Conservation (phyloP, 2,888 invertebrate species). For the Sarcophaga carnaria region DNA sequence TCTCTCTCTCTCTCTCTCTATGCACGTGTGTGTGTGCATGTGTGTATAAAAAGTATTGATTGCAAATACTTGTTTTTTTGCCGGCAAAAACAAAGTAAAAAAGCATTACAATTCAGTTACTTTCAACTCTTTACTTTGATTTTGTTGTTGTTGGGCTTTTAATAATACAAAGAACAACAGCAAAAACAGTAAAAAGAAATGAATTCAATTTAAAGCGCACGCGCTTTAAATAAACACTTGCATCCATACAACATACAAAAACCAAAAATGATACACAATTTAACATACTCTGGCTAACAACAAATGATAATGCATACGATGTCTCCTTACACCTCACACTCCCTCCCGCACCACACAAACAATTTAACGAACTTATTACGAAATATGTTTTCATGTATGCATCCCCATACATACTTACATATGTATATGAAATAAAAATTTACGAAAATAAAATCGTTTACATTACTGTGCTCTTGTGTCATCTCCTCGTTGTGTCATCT, state of each 20-base stretch:
- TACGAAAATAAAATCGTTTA: too few species aligned
- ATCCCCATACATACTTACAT: background rate
- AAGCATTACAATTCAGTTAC: slow-evolving; percentile 39
- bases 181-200: background rate
- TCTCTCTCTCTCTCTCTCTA: background rate
- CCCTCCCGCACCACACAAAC: background rate
- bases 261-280: too few species aligned
- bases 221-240: slow-evolving; percentile 52
- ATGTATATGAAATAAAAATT: too few species aligned
- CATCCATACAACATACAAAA: too few species aligned
- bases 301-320: slow-evolving; percentile 53
- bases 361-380: background rate
- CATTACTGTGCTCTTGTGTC: too few species aligned
- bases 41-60: slow-evolving; percentile 49
- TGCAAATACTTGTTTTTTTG: slow-evolving; percentile 51
- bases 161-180: too few species aligned
- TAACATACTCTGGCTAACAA: slow-evolving; percentile 33
- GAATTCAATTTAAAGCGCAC: slow-evolving; percentile 54
- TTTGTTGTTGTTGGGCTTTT: slow-evolving; percentile 21
- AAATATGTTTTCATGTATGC: background rate
- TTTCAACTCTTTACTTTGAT: slow-evolving; percentile 60
- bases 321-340: too few species aligned
- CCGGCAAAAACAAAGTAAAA: slow-evolving; percentile 57
- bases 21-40: background rate
- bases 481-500: too few species aligned